These are phyloP conservation scores for Tychaedon coryphoeus DNA, from an alignment of 2,113 vertebrate species.

Conservation along the genomic window DNA sequence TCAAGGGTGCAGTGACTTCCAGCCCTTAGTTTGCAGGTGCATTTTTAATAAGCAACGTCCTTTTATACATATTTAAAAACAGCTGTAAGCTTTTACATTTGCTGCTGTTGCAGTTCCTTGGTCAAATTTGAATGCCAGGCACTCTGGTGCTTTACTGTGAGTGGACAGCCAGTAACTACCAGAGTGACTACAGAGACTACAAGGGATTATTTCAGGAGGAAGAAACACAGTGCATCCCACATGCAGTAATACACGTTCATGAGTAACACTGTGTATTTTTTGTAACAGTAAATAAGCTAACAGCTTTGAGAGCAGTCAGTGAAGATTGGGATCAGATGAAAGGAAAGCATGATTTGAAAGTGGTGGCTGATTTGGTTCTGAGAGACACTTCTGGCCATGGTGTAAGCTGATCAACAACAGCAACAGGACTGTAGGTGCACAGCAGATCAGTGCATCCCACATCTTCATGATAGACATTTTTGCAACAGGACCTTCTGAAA, in stretches of 20 bases:
- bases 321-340: background rate
- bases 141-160: background rate
- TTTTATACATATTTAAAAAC: background rate
- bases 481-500: background rate
- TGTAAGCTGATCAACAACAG: background rate
- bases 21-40: background rate
- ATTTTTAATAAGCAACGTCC: background rate
- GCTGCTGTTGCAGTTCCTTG: background rate
- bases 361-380: background rate
- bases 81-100: background rate
- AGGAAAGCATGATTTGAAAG: background rate
- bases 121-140: background rate
- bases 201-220: background rate
- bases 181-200: background rate
- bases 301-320: constrained; percentile 11
- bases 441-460: background rate
- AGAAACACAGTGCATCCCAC: background rate
- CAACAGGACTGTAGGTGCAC: background rate
- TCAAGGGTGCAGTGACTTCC: background rate
- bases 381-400: background rate
- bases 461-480: background rate
- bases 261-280: background rate
- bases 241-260: background rate
- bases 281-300: background rate
- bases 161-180: background rate